These are phyloP conservation scores for Chymomyza caudatula DNA, from an alignment of 2,888 invertebrate species.

Conservation along the genomic window DNA sequence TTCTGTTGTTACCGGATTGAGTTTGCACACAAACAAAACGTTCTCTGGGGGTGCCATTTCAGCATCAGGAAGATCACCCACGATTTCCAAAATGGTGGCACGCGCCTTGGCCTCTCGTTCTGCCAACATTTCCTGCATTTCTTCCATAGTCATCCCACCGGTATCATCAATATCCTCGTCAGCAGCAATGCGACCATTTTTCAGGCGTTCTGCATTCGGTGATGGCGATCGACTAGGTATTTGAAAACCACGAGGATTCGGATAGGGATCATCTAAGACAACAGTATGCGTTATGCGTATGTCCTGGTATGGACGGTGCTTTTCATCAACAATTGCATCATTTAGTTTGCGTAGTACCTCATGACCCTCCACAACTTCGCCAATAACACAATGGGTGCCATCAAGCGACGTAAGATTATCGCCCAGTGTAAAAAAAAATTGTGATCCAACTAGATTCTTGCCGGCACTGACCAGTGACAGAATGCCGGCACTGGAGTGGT, in stretches of 20 bases:
- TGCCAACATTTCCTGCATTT: constrained; percentile 91
- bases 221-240: constrained; percentile 93
- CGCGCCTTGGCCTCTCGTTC: constrained; percentile 96
- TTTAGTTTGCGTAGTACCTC: constrained; percentile 93
- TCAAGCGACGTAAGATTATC: constrained; percentile 93
- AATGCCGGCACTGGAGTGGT: constrained; percentile 91
- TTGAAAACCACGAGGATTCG: constrained; percentile 88
- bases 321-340: constrained; percentile 94
- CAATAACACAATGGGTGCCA: constrained; percentile 95
- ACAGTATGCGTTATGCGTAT: constrained; percentile 98
- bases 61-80: constrained; percentile 97
- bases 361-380: constrained; percentile 91
- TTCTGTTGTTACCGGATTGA: constrained; percentile 98
- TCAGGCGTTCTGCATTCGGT: constrained; percentile 88
- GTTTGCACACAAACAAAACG: constrained; percentile 98
- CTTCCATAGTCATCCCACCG: constrained; percentile 88
- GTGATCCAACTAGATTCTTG: constrained; percentile 92
- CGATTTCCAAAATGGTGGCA: constrained; percentile 98
- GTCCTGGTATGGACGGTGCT: constrained; percentile 94
- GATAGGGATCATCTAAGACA: constrained; percentile 96
- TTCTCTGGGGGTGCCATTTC: constrained; percentile 99
- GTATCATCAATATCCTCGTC: constrained; percentile 96
- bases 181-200: constrained; percentile 92
- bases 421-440: constrained; percentile 96
- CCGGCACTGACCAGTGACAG: constrained; percentile 97